Conservation (phyloP, 92 coral and sea anemone genomes). For the Paragorgia papillata region DNA sequence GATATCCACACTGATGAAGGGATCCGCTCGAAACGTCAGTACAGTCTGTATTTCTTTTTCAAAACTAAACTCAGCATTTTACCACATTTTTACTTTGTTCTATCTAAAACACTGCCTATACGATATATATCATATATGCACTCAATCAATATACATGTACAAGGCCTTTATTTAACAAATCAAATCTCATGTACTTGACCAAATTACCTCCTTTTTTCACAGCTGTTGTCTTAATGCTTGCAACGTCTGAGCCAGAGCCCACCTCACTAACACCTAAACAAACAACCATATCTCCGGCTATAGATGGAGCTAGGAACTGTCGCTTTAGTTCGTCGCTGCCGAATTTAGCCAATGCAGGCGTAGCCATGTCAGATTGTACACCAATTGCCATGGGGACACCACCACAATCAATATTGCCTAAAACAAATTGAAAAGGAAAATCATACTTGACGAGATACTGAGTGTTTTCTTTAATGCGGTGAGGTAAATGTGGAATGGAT, state of each 20-base stretch:
- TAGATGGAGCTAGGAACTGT: conserved; percentile 88
- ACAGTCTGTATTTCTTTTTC: too few species aligned
- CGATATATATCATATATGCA: too few species aligned
- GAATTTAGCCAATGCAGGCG: conserved; percentile 92
- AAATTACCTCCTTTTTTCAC: conserved; percentile 87
- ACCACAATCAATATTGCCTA: conserved; percentile 88
- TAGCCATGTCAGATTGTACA: conserved; percentile 91
- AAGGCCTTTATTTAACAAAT: too few species aligned
- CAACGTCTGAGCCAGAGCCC: conserved; percentile 99
- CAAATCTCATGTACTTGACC: background rate
- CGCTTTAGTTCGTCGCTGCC: conserved; percentile 90
- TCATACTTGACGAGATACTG: too few species aligned
- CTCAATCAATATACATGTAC: too few species aligned
- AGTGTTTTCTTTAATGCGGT: too few species aligned
- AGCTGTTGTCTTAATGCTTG: conserved; percentile 92
- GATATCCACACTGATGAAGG: too few species aligned
- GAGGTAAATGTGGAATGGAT: too few species aligned
- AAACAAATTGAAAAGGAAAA: background rate
- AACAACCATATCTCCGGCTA: conserved; percentile 94
- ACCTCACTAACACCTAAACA: conserved; percentile 97
- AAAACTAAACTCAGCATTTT: too few species aligned
- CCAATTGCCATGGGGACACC: conserved; percentile 97
- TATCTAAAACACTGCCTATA: too few species aligned
- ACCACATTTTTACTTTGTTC: too few species aligned
- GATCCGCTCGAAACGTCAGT: too few species aligned